Evolutionary conservation across 1,140 invertebrate species (phyloP).

Genomic region (Zophobas atratus): DNA sequence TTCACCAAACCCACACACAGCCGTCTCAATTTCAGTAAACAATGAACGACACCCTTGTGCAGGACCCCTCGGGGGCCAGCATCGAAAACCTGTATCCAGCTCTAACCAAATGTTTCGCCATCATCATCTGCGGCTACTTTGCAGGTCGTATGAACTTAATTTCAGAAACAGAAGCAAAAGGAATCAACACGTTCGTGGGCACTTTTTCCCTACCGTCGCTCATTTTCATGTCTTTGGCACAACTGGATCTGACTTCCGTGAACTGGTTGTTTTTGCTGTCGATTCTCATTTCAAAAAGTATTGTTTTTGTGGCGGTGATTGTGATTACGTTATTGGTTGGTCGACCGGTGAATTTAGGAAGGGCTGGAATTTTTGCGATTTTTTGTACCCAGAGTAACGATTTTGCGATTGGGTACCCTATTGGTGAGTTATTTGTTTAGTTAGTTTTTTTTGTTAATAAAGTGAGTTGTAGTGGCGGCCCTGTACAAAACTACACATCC

Average conservation of each 20-base stretch:
- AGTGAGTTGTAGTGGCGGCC: constrained; percentile 77
- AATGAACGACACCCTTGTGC: constrained; percentile 4
- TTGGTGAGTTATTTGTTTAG: constrained; percentile 78
- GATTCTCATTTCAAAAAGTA: constrained; percentile 88
- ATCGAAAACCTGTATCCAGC: constrained; percentile 92
- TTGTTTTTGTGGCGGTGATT: constrained; percentile 89
- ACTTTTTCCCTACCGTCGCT: constrained; percentile 93
- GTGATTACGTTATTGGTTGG: constrained; percentile 85
- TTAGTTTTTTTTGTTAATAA: background rate
- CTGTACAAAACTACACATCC: constrained; percentile 86
- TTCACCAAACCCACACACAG: background rate
- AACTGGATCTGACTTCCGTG: constrained; percentile 86
- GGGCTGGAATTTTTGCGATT: constrained; percentile 93
- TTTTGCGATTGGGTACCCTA: constrained; percentile 97
- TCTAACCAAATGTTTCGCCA: constrained; percentile 91
- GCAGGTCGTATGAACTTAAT: constrained; percentile 91
- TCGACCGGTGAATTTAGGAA: constrained; percentile 84
- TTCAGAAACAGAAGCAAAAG: constrained; percentile 88
- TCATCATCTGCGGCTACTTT: constrained; percentile 92
- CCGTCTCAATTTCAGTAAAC: background rate
- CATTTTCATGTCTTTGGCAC: constrained; percentile 92
- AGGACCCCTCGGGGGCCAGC: constrained; percentile 62
- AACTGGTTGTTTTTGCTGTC: constrained; percentile 93
- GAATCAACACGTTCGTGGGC: constrained; percentile 93
- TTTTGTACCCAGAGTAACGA: constrained; percentile 98